These are phyloP conservation scores for Netelia melanura DNA, from an alignment of 2,888 invertebrate species.

Conservation along the genomic window DNA sequence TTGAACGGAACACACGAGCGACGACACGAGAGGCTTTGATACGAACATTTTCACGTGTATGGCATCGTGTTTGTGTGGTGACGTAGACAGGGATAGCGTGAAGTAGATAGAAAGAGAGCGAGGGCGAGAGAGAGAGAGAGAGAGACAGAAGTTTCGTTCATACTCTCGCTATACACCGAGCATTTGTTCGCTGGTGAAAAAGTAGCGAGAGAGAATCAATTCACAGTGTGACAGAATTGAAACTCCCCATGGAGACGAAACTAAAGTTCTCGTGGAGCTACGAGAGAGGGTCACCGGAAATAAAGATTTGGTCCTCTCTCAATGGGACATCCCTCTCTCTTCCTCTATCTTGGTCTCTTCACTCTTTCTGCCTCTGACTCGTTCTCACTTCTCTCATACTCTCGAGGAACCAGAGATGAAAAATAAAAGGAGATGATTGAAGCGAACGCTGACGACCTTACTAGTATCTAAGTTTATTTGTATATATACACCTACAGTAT, in stretches of 20 bases:
- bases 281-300: constrained; percentile 33
- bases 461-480: neutral
- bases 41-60: constrained; percentile 15
- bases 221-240: constrained; percentile 1
- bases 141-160: neutral
- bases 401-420: constrained; percentile 3
- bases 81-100: neutral
- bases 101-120: no score
- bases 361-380: neutral
- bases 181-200: constrained; percentile 20
- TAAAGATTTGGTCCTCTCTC: constrained; percentile 41
- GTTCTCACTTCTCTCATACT: neutral
- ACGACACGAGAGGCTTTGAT: constrained; percentile 1
- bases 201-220: constrained; percentile 39
- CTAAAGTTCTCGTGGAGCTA: neutral
- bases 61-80: neutral
- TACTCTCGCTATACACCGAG: neutral
- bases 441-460: neutral
- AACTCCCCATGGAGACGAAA: constrained; percentile 49
- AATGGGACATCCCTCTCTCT: constrained; percentile 22
- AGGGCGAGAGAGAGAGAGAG: no score
- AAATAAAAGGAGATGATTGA: constrained; percentile 31
- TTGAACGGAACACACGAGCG: constrained; percentile 41
- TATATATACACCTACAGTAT: neutral
- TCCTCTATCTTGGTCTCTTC: neutral